These are phyloP conservation scores for Karalla daura DNA, from an alignment of 2,797 vertebrate genomes.

Conservation along the genomic window DNA sequence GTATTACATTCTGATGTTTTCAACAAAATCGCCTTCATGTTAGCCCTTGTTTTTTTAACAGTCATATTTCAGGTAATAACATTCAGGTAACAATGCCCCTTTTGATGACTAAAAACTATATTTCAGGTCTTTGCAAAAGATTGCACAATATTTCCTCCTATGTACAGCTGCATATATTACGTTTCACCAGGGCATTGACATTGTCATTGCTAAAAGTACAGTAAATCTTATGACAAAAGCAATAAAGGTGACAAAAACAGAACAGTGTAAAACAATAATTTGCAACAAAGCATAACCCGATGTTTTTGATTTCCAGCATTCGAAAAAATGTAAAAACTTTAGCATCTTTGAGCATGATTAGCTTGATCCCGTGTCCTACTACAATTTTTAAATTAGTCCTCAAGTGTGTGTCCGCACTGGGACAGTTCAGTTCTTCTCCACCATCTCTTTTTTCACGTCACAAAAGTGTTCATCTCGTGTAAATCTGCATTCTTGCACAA, in stretches of 20 bases:
- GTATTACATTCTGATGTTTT: conserved; percentile 40
- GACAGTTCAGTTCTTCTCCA: background rate
- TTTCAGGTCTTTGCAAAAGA: conserved; percentile 48
- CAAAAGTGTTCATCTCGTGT: conserved; percentile 31
- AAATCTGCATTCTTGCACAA: conserved; percentile 28
- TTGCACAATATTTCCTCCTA: conserved; percentile 48
- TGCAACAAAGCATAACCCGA: conserved; percentile 15
- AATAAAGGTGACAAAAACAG: conserved; percentile 21
- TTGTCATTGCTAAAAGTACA: conserved; percentile 31
- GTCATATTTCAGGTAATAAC: conserved; percentile 12
- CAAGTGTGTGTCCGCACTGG: background rate
- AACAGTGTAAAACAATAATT: conserved; percentile 38
- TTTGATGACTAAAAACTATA: conserved; percentile 7
- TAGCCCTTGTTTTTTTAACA: no score
- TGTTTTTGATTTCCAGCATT: conserved; percentile 53
- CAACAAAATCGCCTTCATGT: background rate
- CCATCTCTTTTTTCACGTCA: conserved; percentile 4
- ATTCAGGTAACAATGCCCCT: conserved; percentile 21
- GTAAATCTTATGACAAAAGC: conserved; percentile 9
- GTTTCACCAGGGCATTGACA: conserved; percentile 21
- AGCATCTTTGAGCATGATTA: conserved; percentile 21
- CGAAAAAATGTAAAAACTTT: conserved; percentile 12
- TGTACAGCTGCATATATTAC: conserved; percentile 58
- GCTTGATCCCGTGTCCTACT: background rate
- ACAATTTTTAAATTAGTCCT: conserved; percentile 7